Evolutionary conservation across 2,888 invertebrate genomes (phyloP), one percentile per base, ranked within the genome.

Genomic region (Tupiocoris notatus): DNA sequence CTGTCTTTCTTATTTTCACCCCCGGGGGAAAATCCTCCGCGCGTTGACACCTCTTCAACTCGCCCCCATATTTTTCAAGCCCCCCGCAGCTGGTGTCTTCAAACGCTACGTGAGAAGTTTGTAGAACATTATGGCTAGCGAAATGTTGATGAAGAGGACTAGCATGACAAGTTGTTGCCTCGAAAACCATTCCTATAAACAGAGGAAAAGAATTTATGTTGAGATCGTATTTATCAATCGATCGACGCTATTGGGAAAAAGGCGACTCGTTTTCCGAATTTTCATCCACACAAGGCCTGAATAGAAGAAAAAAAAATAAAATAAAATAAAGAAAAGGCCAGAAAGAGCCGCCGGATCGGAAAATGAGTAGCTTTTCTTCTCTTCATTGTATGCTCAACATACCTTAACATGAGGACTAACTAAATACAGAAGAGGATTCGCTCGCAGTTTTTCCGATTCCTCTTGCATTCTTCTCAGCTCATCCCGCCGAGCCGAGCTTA

Each of bases 331-430:
- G n/a, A 6, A 17, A 64, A 63, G 63, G 24, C 18, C n/a, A n/a
- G n/a, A n/a, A n/a, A n/a, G n/a, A n/a, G n/a, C n/a, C n/a, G n/a
- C n/a, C n/a, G n/a, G n/a, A n/a, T n/a, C n/a, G n/a, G n/a, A n/a
- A n/a, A n/a, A n/a, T n/a, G n/a, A n/a, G n/a, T n/a, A n/a, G n/a
- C n/a, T n/a, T n/a, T n/a, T n/a, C n/a, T n/a, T n/a, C n/a, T 24
- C 1, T 21, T 16, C n/a, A n/a, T n/a, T n/a, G n/a, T n/a, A n/a
- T n/a, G n/a, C n/a, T n/a, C n/a, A n/a, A 56, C 68, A 62, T 78
- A 96, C 96, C 93, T 95, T 95, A 82, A 97, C 94, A 89, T 95
- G 93, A 83, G 97, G 97, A 92, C 95, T 96, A 90, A 95, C 92
- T 85, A 98, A 88, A 86, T 96, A 96, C 82, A 97, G 90, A 83